phyloP scores from a whole-genome alignment of 2,797 vertebrate genomes.

The Morelia viridis region DNA sequence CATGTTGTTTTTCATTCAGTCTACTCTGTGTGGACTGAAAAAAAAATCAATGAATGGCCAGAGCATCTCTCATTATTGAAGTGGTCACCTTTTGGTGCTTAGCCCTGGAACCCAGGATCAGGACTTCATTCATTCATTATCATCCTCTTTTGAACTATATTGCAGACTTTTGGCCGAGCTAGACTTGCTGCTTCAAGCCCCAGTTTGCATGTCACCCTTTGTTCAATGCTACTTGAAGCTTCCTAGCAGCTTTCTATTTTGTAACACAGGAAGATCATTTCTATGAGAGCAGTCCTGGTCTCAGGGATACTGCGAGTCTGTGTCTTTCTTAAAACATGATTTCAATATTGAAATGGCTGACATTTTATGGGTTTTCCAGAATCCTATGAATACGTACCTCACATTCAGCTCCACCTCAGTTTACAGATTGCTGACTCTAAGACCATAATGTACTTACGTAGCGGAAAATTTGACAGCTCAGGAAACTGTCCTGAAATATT shows the following conservation, averaged over 20 bases:
- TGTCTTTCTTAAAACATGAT: background rate
- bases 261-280: background rate
- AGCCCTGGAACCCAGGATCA: background rate
- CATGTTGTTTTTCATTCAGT: too few relatives aligned
- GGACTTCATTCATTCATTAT: background rate
- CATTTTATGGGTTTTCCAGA: background rate
- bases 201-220: background rate
- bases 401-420: background rate
- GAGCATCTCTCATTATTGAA: background rate
- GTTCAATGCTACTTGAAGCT: background rate
- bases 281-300: background rate
- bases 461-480: background rate
- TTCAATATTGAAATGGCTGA: background rate
- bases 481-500: background rate
- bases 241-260: background rate
- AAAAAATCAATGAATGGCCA: too few relatives aligned
- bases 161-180: background rate
- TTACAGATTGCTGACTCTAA: background rate
- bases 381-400: background rate
- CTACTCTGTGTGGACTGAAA: too few relatives aligned
- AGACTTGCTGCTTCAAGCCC: background rate
- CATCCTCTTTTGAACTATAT: background rate
- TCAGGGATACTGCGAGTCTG: background rate
- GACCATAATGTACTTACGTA: background rate
- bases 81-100: background rate